A percentile compares a stretch with the other conserved stretches of the same genome.
These are phyloP conservation scores for Drosophila nigricruria DNA, from an alignment of 2,888 invertebrate species.

Conservation along the genomic window DNA sequence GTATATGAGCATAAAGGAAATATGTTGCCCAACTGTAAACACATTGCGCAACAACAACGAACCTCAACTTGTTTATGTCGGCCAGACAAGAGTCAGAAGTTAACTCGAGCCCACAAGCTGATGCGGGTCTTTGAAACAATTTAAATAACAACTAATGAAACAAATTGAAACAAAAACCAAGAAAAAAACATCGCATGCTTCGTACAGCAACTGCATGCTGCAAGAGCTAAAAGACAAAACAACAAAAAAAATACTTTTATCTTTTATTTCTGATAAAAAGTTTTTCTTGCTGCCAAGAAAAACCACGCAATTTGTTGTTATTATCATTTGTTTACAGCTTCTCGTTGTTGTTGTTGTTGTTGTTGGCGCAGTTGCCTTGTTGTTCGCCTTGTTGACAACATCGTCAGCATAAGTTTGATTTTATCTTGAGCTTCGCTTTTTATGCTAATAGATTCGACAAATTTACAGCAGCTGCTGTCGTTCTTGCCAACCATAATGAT, in stretches of 20 bases:
- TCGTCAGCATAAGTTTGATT: constrained; percentile 69
- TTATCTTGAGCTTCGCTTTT: constrained; percentile 57
- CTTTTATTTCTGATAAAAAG: constrained; percentile 5
- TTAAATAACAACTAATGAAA: constrained; percentile 14
- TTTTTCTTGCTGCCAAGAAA: constrained; percentile 12
- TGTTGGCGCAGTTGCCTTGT: constrained; percentile 10
- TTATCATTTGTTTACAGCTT: constrained; percentile 47
- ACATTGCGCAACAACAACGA: constrained; percentile 6
- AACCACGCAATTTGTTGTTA: constrained; percentile 45
- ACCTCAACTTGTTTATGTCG: background rate
- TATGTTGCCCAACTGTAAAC: constrained; percentile 13
- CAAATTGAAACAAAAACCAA: background rate
- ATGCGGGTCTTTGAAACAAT: constrained; percentile 2
- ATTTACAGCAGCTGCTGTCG: constrained; percentile 57
- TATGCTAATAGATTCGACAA: constrained; percentile 73
- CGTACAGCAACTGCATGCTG: constrained; percentile 2
- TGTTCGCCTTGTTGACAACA: constrained; percentile 59
- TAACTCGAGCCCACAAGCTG: background rate
- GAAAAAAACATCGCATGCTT: background rate
- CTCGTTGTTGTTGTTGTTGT: too few species aligned
- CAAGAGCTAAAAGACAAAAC: background rate
- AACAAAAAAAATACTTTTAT: constrained; percentile 11
- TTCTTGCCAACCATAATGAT: constrained; percentile 4
- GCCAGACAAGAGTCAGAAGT: background rate
- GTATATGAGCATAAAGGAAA: constrained; percentile 15